These are phyloP conservation scores for Cariama cristata DNA, from an alignment of 2,113 vertebrate genomes.

Conservation along the genomic window DNA sequence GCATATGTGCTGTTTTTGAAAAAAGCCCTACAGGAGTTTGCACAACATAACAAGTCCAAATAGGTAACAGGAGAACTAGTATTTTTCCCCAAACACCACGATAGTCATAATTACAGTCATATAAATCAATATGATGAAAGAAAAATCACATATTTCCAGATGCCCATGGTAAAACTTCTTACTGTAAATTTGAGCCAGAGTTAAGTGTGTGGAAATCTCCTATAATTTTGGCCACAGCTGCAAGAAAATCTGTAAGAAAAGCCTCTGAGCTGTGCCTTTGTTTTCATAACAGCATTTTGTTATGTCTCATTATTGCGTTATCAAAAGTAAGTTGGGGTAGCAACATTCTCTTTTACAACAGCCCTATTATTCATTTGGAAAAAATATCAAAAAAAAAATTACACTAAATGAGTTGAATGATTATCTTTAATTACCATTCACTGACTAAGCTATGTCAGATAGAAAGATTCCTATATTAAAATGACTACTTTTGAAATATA, in stretches of 20 bases:
- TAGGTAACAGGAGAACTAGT: conserved; percentile 35
- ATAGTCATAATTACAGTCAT: conserved; percentile 62
- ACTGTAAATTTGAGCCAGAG: conserved; percentile 56
- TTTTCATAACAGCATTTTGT: conserved; percentile 64
- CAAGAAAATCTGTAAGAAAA: conserved; percentile 55
- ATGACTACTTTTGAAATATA: conserved; percentile 65
- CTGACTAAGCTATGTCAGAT: conserved; percentile 26
- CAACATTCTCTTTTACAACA: conserved; percentile 37
- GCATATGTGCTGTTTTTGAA: neutral
- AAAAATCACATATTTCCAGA: conserved; percentile 68
- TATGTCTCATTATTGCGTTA: conserved; percentile 24
- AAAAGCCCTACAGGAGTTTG: neutral
- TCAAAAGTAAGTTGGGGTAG: conserved; percentile 24
- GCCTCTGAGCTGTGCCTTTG: conserved; percentile 36
- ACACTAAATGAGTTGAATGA: conserved; percentile 39
- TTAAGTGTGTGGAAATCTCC: conserved; percentile 50
- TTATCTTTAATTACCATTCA: conserved; percentile 56
- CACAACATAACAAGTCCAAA: conserved; percentile 17
- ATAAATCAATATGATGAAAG: conserved; percentile 73
- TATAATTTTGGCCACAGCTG: conserved; percentile 60
- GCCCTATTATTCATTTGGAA: conserved; percentile 16
- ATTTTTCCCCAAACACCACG: conserved; percentile 34
- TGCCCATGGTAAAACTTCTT: conserved; percentile 27
- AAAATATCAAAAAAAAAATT: neutral
- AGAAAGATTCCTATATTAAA: conserved; percentile 54